A percentile compares a stretch with the other conserved stretches of the same genome.
These are phyloP conservation scores for Heteromormyrus szaboi DNA, from an alignment of 2,797 vertebrate genomes.

Conservation along the genomic window DNA sequence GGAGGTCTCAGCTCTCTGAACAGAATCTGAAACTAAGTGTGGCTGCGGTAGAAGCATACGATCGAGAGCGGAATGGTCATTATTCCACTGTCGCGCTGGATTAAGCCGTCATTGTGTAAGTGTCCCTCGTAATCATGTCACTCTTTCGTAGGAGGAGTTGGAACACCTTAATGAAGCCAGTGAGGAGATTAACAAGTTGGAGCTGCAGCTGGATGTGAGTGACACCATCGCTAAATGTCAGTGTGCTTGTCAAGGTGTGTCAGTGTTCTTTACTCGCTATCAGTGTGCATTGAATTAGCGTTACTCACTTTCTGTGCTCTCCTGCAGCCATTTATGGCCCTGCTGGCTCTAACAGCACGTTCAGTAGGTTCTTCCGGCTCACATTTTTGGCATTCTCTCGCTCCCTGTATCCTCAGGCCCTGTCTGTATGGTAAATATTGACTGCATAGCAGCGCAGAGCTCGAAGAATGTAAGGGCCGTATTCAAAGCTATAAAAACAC, in stretches of 20 bases:
- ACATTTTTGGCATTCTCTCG: background rate
- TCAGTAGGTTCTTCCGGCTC: background rate
- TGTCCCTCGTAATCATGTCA: background rate
- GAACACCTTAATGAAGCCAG: constrained; percentile 88
- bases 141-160: constrained; percentile 71
- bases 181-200: constrained; percentile 82
- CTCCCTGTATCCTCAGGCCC: background rate
- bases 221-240: background rate
- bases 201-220: constrained; percentile 82
- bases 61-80: background rate
- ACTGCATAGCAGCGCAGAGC: background rate
- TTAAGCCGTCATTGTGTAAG: background rate
- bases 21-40: background rate
- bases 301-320: background rate
- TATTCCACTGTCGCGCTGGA: background rate
- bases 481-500: background rate
- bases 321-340: background rate
- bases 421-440: background rate
- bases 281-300: background rate
- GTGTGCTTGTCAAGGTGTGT: background rate
- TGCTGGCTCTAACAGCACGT: background rate
- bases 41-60: background rate
- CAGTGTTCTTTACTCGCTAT: background rate
- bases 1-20: background rate
- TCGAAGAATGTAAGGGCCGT: background rate